Base-by-base conservation (phyloP, 2,113 vertebrate species). In the Nothocercus nigrocapillus region DNA sequence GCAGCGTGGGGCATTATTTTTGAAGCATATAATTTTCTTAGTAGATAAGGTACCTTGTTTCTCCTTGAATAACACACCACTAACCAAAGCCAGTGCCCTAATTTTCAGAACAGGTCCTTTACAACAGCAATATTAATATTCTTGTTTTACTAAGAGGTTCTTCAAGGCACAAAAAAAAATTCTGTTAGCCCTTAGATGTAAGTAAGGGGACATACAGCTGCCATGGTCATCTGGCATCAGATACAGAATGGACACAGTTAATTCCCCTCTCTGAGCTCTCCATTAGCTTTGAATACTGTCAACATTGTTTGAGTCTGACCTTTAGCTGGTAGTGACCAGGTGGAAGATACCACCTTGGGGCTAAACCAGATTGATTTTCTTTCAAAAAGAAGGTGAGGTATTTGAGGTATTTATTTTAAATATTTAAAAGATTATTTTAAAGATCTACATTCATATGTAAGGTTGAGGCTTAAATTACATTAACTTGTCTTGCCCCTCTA, bases 61-160 rank as follows among this genome's bases (percentile, higher is more conserved):
- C 28, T 66, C 73, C 27, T 51, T 45, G 44, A 36, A 74, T 86
- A 77, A 9, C 22, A 13, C 61, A 54, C 5, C 19, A 22, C 16
- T 38, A 73, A 58, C 12, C 2, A 59, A 6, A 21, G 18, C 18
- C 0, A 0, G 8, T 84, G 34, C 13, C 22, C 14, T 58, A n/a
- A 36, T 45, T 90, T 62, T 53, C 36, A 13, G 28, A 66, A 24
- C 13, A 70, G 5, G 9, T 85, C 27, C 30, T 53, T 66, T 58
- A 13, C 12, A 72, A 3, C 3, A 58, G 22, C 4, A 66, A 4
- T 58, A 20, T 17, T 1, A 0, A 21, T 67, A 68, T 45, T 66
- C 36, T 67, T 90, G 36, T 3, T 90, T 21, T 30, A 62, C n/a
- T 34, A 36, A 47, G 28, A 64, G 27, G 7, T 56, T 78, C 24